Evolutionary conservation across 1,140 invertebrate species (phyloP).

Genomic region (Brachionus calyciflorus): DNA sequence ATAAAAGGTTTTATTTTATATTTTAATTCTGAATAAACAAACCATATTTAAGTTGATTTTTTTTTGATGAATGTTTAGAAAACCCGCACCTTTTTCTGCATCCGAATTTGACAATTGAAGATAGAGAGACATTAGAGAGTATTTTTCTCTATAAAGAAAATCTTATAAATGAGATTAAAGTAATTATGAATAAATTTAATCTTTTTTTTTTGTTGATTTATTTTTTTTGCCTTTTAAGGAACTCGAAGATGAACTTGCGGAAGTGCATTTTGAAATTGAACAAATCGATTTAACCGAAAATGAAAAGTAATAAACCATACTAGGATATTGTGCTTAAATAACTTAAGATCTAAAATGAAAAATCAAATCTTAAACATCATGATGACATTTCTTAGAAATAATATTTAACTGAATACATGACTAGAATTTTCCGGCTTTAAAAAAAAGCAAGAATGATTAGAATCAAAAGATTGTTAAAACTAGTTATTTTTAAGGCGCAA

Average conservation of each 20-base stretch:
- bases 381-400: no score
- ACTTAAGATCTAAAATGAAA: no score
- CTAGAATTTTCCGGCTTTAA: no score
- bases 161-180: slow-evolving; percentile 85
- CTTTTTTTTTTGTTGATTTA: slow-evolving; percentile 2
- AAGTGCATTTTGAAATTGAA: slow-evolving; percentile 90
- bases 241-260: slow-evolving; percentile 90
- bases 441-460: no score
- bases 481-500: no score
- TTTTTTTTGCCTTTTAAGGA: slow-evolving; percentile 66
- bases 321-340: no score
- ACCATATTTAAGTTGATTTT: no score
- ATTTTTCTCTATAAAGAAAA: slow-evolving; percentile 84
- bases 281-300: slow-evolving; percentile 75
- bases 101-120: slow-evolving; percentile 81
- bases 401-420: no score
- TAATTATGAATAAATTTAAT: slow-evolving; percentile 64
- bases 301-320: slow-evolving; percentile 71
- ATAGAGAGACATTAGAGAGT: slow-evolving; percentile 81
- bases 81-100: slow-evolving; percentile 42
- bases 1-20: slow-evolving; percentile 35
- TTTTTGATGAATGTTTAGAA: background rate
- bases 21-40: background rate
- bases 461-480: no score
- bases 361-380: no score